Evolutionary conservation across 1,140 invertebrate genomes (phyloP), one percentile per base, ranked within the genome.

Genomic region (Hyles euphorbiae): DNA sequence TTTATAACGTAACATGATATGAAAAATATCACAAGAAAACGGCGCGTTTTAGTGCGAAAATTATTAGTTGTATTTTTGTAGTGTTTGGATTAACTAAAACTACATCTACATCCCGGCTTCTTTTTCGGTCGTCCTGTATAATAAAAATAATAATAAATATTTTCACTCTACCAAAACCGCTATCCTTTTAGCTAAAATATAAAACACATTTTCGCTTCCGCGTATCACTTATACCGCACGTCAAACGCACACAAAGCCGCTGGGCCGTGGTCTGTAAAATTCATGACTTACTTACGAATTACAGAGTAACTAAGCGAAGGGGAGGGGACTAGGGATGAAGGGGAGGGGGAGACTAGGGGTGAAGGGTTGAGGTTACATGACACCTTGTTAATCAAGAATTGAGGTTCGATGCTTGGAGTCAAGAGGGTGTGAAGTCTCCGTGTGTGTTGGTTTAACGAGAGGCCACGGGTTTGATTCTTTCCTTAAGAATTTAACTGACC

Each of bases 281-380:
- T 53, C 51, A 53, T 53, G 51, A 53, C 51, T 34, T 40, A 53
- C 33, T 53, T 11, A 40, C 51, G 51, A 53, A 53, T 53, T 53
- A 53, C 51, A 36, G 11, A 11, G 34, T 53, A 53, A 53, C 51
- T 53, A 53, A 53, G n/a, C 34, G 51, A 34, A 34, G 33, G 6
- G 12, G 9, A 11, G 10, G 44, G 2, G 22, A 22, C 22, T 22
- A 22, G 22, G 22, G 22, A 22, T 22, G 2, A 22, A 22, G 22
- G 22, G 22, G 2, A 2, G 22, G 22, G n/a, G 10, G 44, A 22
- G 22, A 22, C 22, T 22, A 22, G 22, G 22, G 22, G 2, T 22
- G 2, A 22, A 22, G 22, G 22, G 22, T 22, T 22, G 22, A 22
- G 22, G 22, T 22, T 22, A 22, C 22, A 22, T 22, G 22, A 22